Percentiles rank a stretch among this genome's conserved stretches.
These are phyloP conservation scores for Muscicapa comitata DNA, from an alignment of 2,797 vertebrate species.

Conservation along the genomic window DNA sequence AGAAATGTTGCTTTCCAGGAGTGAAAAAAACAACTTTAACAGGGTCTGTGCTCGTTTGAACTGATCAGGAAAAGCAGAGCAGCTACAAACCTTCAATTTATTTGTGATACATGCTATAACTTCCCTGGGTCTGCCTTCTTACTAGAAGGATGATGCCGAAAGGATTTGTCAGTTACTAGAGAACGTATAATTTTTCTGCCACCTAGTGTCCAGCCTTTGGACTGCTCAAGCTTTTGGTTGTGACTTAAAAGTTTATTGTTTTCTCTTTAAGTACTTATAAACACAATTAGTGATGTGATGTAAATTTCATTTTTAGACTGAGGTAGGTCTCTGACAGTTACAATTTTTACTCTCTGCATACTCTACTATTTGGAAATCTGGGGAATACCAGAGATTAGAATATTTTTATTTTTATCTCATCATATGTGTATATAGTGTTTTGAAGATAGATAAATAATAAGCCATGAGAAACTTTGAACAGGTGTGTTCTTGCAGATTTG, in stretches of 20 bases:
- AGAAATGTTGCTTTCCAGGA: background rate
- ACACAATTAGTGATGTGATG: background rate
- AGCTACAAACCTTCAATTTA: background rate
- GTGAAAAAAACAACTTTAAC: background rate
- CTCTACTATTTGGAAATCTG: background rate
- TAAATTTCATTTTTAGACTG: background rate
- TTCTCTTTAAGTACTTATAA: background rate
- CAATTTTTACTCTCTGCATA: background rate
- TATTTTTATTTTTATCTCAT: background rate
- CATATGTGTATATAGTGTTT: background rate
- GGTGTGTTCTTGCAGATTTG: background rate
- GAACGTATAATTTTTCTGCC: slow-evolving; percentile 11
- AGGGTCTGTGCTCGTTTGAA: background rate
- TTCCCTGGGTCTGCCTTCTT: background rate
- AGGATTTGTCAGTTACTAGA: background rate
- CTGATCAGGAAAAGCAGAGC: background rate
- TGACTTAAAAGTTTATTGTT: background rate
- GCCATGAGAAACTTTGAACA: background rate
- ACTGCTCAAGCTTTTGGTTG: background rate
- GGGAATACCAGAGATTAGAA: background rate
- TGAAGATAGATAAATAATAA: background rate
- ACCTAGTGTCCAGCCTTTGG: slow-evolving; percentile 36
- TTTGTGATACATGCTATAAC: background rate
- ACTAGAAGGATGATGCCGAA: background rate
- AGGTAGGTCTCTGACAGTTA: background rate